Evolutionary conservation across 2,113 vertebrate species (phyloP).

Genomic region (Leucopternis melanops): DNA sequence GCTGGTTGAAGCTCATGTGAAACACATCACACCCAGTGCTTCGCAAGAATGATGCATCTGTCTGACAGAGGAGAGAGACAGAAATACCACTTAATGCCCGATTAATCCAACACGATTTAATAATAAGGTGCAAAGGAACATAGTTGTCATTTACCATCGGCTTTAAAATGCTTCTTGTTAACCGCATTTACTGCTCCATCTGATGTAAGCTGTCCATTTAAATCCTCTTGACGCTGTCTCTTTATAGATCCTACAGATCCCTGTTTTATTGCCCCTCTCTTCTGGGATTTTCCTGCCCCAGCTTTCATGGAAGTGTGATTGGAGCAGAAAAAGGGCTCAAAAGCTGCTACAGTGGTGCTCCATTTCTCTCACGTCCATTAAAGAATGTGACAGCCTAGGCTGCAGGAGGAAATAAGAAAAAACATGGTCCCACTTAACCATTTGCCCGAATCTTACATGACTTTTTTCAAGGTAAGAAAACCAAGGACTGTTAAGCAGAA

Average conservation of each 20-base stretch:
- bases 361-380: not conserved
- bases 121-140: conserved; percentile 9
- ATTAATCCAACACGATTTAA: conserved; percentile 53
- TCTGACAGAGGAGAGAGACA: conserved; percentile 20
- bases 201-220: not conserved
- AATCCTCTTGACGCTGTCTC: not conserved
- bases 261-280: not conserved
- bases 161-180: conserved; percentile 26
- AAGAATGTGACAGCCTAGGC: not conserved
- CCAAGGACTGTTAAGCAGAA: not conserved
- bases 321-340: not conserved
- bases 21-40: not conserved
- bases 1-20: not conserved
- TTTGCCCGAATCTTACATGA: not conserved
- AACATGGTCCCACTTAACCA: not conserved
- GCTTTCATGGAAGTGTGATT: not conserved
- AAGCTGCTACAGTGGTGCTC: not conserved
- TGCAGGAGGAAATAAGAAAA: not conserved
- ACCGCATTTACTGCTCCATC: not conserved
- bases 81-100: conserved; percentile 38
- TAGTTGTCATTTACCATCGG: not conserved
- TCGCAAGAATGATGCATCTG: conserved; percentile 14
- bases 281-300: not conserved
- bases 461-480: not conserved
- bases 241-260: not conserved